Base-by-base conservation (phyloP, 2,888 invertebrate species). In the Drosophila nigricruria region DNA sequence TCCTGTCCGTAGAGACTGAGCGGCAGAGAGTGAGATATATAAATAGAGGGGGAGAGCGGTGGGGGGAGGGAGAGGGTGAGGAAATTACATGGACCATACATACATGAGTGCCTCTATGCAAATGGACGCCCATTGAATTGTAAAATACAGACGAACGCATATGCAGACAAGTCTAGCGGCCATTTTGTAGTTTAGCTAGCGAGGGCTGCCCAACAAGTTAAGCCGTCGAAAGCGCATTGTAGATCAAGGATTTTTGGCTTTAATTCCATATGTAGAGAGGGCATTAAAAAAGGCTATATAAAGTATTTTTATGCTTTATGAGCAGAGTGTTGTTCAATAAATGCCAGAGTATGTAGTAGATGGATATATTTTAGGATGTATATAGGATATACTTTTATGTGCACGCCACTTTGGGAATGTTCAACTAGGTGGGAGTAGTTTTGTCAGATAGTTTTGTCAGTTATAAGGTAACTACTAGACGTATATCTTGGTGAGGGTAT, bases 91-190 rank as follows among this genome's bases (percentile, higher is more conserved):
- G 65, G 74, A 50, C 66, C 80, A 49, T 79, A 71, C 65, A 43
- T 71, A 69, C 60, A 68, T 68, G 86, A 73, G 58, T 58, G 70
- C 73, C 72, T 73, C 72, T 73, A 82, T 88, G 86, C 82, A 85
- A 82, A 82, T 88, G 82, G 68, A 42, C 69, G 60, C 34, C 73
- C 83, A 85, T 82, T 82, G 86, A 88, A 82, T 85, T 85, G 86
- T 82, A 76, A 82, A 88, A 82, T 76, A 86, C 77, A 79, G 70
- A 73, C 56, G 74, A 78, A 68, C 74, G 70, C 82, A 82, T 76
- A 70, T 75, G 72, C 72, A 79, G 73, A 66, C 68, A 59, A 54
- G 70, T 54, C 50, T 58, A 59, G 73, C 68, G 68, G 70, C 63
- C 67, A 76, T 77, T 66, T 75, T 66, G 43, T 47, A 65, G 75